These are phyloP conservation scores for Macroteleia sp. DNA, from an alignment of 2,888 invertebrate genomes.

Conservation along the genomic window DNA sequence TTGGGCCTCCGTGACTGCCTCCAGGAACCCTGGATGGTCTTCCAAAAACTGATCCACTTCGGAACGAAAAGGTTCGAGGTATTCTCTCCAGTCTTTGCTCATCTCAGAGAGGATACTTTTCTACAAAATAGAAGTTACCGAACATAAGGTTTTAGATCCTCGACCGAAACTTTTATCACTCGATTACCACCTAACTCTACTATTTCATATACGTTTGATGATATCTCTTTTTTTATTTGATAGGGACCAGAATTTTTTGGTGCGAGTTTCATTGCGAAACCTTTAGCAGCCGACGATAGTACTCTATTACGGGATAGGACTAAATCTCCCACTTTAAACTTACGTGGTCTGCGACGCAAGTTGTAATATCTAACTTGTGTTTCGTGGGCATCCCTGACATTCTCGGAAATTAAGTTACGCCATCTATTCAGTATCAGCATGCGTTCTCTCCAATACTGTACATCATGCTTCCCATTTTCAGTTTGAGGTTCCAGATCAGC, in stretches of 20 bases:
- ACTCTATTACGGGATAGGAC: not conserved
- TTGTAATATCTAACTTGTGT: not conserved
- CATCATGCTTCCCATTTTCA: not conserved
- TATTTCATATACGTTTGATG: not conserved
- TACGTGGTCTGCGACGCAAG: not conserved
- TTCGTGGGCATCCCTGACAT: not conserved
- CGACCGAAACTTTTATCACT: not conserved
- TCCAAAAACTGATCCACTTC: not conserved
- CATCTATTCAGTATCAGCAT: not conserved
- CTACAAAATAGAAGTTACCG: not conserved
- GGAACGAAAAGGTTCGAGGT: not conserved
- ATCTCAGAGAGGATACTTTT: no score
- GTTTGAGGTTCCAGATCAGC: no score
- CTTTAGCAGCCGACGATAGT: not conserved
- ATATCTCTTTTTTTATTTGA: not conserved
- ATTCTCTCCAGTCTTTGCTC: not conserved
- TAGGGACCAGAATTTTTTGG: not conserved
- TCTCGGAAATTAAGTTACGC: not conserved
- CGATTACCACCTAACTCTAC: not conserved
- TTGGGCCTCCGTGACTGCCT: not conserved
- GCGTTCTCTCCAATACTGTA: not conserved
- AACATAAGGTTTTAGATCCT: not conserved
- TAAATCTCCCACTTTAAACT: not conserved
- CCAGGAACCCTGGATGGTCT: not conserved
- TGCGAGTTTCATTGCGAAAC: not conserved